Evolutionary conservation across 2,797 vertebrate genomes (phyloP).

Genomic region (Rhynchotus rufescens): DNA sequence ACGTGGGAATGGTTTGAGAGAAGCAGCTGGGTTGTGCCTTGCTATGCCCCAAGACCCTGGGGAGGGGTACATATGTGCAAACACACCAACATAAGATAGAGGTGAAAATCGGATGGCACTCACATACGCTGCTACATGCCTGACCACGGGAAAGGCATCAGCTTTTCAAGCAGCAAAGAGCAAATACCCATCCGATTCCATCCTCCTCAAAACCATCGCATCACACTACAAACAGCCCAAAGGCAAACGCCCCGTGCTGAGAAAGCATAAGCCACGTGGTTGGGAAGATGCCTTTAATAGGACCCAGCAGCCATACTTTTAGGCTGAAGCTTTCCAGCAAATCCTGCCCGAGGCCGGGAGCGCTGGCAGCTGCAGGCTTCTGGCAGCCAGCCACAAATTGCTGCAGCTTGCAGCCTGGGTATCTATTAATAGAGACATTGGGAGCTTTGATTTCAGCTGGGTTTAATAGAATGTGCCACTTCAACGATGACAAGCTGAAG

Average conservation of each 20-base stretch:
- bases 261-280: neutral
- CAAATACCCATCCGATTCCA: neutral
- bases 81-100: rapidly evolving
- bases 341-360: neutral
- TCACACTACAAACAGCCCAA: neutral
- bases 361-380: constrained; percentile 3
- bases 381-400: neutral
- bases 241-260: rapidly evolving
- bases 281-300: neutral
- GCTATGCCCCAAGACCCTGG: neutral
- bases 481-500: neutral
- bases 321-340: neutral
- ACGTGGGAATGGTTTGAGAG: neutral
- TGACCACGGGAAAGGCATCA: neutral
- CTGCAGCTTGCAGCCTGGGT: constrained; percentile 2
- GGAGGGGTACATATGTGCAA: rapidly evolving
- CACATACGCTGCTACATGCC: rapidly evolving
- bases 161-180: neutral
- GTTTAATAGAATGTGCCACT: neutral
- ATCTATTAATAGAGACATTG: constrained; percentile 47
- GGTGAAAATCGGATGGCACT: neutral
- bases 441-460: constrained; percentile 43
- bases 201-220: neutral
- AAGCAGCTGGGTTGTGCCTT: neutral
- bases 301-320: rapidly evolving